Evolutionary conservation across 2,888 invertebrate genomes (phyloP), one percentile per base, ranked within the genome.

Genomic region (Hyles lineata): DNA sequence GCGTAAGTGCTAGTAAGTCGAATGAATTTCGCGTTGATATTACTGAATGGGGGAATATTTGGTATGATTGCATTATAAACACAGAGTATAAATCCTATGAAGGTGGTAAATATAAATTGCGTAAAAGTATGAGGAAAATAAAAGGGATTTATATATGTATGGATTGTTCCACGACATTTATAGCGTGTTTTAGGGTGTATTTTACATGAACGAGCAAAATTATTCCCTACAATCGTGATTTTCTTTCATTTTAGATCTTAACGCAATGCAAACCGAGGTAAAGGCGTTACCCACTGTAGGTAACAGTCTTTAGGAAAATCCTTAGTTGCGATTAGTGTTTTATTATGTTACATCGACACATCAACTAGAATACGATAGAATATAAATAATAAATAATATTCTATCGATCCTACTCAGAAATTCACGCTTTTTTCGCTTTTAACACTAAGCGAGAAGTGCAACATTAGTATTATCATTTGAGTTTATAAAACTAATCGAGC

Each of bases 401-500:
- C 1, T 29, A 29, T 29, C 3, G 29, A 29, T 29, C 4, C 1
- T 0, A 17, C 17, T 67, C 2, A n/a, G 6, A 63, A 23, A 23
- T 23, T 67, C 23, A 50, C 5, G 0, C 3, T 17, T 0, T 23
- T 7, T 50, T 67, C 15, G 17, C 23, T 50, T 50, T 15, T 15
- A 7, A 2, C 4, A 58, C 59, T n/a, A 52, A 61, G 17, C 15
- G 59, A 60, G 59, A 67, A 67, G 58, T 17, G 21, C 9, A 25
- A 59, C 35, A 35, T 67, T 69, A 21, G 72, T 63, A 69, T n/a
- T 29, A 23, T 43, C 35, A 23, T 5, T 2, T 25, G 23, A 52
- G 11, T 63, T 58, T 71, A 60, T 52, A 70, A 59, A 75, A 77
- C 75, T 76, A 75, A 76, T 75, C 72, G 75, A 75, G 58, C 73